Evolutionary conservation across 1,140 invertebrate species (phyloP).

Genomic region (Metopolophium dirhodum): DNA sequence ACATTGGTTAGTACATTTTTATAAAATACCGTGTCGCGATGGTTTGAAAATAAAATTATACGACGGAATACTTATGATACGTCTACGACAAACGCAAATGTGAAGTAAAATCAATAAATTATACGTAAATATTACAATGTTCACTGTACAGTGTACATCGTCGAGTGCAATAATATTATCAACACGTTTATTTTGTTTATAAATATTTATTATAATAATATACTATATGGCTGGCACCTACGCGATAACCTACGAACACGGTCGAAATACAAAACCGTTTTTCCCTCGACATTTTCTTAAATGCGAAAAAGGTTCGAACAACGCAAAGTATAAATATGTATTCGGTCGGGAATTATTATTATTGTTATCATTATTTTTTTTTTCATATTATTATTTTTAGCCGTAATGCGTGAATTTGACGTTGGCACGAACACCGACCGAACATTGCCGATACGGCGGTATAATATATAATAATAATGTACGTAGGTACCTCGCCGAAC

Average conservation of each 20-base stretch:
- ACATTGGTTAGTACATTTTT: background rate
- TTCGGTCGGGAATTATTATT: background rate
- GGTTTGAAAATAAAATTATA: background rate
- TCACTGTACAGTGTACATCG: background rate
- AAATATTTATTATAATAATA: background rate
- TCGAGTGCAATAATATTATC: background rate
- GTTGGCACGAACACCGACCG: background rate
- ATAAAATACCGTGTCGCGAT: background rate
- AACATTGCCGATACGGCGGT: background rate
- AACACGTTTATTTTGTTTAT: conserved; percentile 8
- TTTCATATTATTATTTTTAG: conserved; percentile 3
- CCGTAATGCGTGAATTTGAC: background rate
- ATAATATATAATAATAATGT: background rate
- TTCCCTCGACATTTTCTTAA: background rate
- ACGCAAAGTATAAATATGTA: background rate
- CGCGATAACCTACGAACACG: background rate
- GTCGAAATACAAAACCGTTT: background rate
- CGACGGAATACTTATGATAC: too few species aligned
- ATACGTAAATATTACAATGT: background rate
- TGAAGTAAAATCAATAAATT: background rate
- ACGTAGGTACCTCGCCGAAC: background rate
- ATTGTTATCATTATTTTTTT: background rate
- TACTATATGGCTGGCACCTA: too few species aligned
- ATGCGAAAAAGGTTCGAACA: background rate
- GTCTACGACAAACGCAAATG: background rate